These are phyloP conservation scores for Digitonthophagus gazella DNA, from an alignment of 2,888 invertebrate species.

Conservation along the genomic window DNA sequence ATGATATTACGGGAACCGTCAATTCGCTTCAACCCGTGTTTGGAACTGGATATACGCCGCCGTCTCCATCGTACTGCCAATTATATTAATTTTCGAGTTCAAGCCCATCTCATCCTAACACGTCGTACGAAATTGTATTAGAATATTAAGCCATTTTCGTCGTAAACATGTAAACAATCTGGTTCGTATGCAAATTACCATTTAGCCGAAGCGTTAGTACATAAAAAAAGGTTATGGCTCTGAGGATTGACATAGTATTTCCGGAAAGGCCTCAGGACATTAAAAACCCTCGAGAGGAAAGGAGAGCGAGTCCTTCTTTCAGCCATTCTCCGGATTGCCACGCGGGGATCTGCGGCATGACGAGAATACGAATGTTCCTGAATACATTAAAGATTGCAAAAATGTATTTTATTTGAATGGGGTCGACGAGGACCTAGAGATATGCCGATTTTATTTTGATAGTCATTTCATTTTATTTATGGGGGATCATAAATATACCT, in stretches of 20 bases:
- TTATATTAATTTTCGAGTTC: background rate
- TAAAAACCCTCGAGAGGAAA: constrained; percentile 29
- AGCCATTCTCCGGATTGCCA: constrained; percentile 32
- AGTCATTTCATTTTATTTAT: constrained; percentile 1
- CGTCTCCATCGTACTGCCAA: background rate
- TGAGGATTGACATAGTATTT: constrained; percentile 8
- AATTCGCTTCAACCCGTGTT: too few species aligned
- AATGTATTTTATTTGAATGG: constrained; percentile 32
- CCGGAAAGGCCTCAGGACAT: constrained; percentile 26
- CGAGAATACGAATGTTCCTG: constrained; percentile 31
- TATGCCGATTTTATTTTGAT: constrained; percentile 1
- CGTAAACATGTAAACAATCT: background rate
- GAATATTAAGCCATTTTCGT: background rate
- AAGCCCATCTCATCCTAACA: background rate
- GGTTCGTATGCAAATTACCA: background rate
- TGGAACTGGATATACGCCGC: too few species aligned
- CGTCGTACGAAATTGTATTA: background rate
- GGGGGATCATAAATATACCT: background rate
- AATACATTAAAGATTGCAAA: constrained; percentile 32
- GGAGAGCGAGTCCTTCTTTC: constrained; percentile 27
- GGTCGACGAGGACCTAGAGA: constrained; percentile 1
- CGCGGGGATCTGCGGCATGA: constrained; percentile 35
- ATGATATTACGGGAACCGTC: too few species aligned
- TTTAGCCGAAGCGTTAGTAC: background rate
- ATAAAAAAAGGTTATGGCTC: background rate